Conservation (phyloP, 2,888 invertebrate species). For the Barypeithes pellucidus region DNA sequence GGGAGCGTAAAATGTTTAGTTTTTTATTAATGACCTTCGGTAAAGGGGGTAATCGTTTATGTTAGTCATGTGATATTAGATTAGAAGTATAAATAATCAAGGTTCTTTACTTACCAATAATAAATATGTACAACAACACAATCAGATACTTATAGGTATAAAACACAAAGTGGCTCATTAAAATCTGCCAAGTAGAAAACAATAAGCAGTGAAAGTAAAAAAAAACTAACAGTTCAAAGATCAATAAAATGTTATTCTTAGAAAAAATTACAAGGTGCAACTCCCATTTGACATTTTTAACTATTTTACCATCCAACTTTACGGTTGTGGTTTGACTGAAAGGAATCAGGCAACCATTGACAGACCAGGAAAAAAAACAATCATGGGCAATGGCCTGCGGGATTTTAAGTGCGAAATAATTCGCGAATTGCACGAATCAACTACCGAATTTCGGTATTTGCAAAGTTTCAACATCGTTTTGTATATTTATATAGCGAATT, state of each 20-base stretch:
- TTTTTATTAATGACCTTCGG: slow-evolving; percentile 1
- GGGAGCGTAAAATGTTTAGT: neutral
- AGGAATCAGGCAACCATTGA: slow-evolving; percentile 30
- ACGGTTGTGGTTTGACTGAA: slow-evolving; percentile 21
- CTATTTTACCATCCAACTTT: slow-evolving; percentile 19
- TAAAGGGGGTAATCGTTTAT: neutral
- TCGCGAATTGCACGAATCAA: slow-evolving; percentile 26
- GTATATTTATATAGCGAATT: slow-evolving; percentile 23
- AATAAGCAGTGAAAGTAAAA: slow-evolving; percentile 44
- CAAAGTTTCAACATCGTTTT: slow-evolving; percentile 32
- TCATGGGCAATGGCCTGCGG: slow-evolving; percentile 31
- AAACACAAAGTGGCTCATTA: neutral
- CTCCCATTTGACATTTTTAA: slow-evolving; percentile 36
- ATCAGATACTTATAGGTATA: neutral
- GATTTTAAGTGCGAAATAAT: slow-evolving; percentile 24
- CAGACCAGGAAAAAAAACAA: slow-evolving; percentile 18
- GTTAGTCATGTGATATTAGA: slow-evolving; percentile 4
- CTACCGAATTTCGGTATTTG: slow-evolving; percentile 26
- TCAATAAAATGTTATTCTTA: slow-evolving; percentile 42
- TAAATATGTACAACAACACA: neutral
- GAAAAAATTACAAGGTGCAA: slow-evolving; percentile 31
- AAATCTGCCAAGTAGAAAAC: slow-evolving; percentile 22
- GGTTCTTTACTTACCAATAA: slow-evolving; percentile 17
- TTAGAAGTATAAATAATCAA: slow-evolving; percentile 10
- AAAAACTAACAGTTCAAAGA: slow-evolving; percentile 39